Conservation (phyloP, 2,797 vertebrate species). For the Pseudomugil tenellus region DNA sequence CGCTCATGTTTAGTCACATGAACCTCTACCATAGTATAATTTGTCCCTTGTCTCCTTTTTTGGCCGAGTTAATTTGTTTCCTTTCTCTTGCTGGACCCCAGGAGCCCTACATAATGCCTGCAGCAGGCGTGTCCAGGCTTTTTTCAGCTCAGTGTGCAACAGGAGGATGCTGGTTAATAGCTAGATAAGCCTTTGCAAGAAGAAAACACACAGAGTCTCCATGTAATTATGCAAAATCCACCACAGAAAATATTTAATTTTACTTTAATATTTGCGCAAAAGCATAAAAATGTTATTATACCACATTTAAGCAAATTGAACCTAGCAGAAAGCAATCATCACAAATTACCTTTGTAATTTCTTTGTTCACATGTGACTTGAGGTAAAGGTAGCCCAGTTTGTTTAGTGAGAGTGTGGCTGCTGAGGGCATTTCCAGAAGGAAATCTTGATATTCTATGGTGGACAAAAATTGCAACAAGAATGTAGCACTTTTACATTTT, state of each 20-base stretch:
- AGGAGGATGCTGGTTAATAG: slow-evolving; percentile 37
- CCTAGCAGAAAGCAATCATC: too few species aligned
- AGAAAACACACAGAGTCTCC: slow-evolving; percentile 19
- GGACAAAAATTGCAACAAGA: too few species aligned
- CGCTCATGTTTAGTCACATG: background rate
- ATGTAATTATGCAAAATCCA: slow-evolving; percentile 12
- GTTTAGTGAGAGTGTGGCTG: too few species aligned
- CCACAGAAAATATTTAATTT: background rate
- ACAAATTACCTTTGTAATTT: background rate
- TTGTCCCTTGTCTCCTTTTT: slow-evolving; percentile 30
- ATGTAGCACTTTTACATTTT: too few species aligned
- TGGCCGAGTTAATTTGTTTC: slow-evolving; percentile 28
- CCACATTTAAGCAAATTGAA: too few species aligned
- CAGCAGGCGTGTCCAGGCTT: slow-evolving; percentile 40
- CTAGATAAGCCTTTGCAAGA: slow-evolving; percentile 25
- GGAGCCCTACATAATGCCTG: slow-evolving; percentile 43
- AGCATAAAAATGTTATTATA: too few species aligned
- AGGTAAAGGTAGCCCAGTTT: slow-evolving; percentile 13
- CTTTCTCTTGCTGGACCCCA: slow-evolving; percentile 21
- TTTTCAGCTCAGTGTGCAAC: slow-evolving; percentile 42
- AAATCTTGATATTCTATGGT: too few species aligned
- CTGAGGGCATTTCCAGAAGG: too few species aligned
- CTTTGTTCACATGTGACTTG: slow-evolving; percentile 24
- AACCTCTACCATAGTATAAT: slow-evolving; percentile 15
- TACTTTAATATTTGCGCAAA: too few species aligned